Base-by-base conservation (phyloP, 2,888 invertebrate species). In the Phorcus lineatus region DNA sequence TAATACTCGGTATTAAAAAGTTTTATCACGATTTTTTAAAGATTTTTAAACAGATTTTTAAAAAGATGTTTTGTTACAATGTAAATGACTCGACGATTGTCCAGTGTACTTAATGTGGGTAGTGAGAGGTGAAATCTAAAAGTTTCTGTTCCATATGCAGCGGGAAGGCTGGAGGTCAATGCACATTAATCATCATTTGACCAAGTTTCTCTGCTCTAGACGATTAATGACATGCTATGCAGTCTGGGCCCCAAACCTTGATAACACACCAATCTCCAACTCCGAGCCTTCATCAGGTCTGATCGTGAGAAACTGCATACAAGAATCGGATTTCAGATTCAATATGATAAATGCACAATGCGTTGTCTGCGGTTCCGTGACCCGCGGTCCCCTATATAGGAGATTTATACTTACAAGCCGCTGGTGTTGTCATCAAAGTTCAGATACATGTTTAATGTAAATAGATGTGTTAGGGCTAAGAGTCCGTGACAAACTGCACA, bases 341-440 rank as follows among this genome's bases (percentile, higher is more conserved):
- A 70, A 36, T 70, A 36, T 70, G 70, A 70, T 70, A 70, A 70
- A 31, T 70, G 70, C 70, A 28, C 70, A 70, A 31, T 70, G 19
- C 19, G 70, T 36, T 70, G 70, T 36, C 36, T 70, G 70, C 70
- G 11, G 19, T 28, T 70, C 19, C 70, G 16, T 40, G 70, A 11
- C 40, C 36, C 40, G 17, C 47, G 11, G 47, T 47, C 47, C 11
- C 47, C 47, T 47, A 1, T 47, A 70, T 36, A 40, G 31, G 28
- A 36, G 19, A 70, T 40, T 40, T 70, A 36, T 70, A 40, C 19
- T 11, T 57, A 40, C 36, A 70, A 70, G 36, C 36, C 19, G 40
- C 70, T n/a, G 36, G 11, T 19, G 19, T n/a, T 36, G 70, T 70
- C 70, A 70, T 13, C 70, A 13, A 17, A 17, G 31, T 70, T 70